Conservation (phyloP, 1,140 invertebrate genomes). For the Muscidifurax raptorellus region DNA sequence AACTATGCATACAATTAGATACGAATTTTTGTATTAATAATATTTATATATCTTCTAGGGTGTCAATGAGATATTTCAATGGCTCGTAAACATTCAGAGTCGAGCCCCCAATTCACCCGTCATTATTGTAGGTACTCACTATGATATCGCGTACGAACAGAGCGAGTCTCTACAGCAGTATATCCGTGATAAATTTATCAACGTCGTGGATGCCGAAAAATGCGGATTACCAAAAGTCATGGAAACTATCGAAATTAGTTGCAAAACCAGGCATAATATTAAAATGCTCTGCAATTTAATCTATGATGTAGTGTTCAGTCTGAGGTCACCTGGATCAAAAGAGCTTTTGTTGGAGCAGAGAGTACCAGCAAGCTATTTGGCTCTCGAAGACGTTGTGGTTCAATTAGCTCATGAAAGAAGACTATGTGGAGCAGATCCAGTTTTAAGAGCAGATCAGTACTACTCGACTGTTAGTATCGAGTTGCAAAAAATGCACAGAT, state of each 20-base stretch:
- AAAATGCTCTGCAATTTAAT: constrained; percentile 93
- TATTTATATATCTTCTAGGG: constrained; percentile 73
- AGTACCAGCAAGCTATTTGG: constrained; percentile 96
- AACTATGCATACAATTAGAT: neutral
- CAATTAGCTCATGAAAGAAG: constrained; percentile 83
- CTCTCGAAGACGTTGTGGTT: constrained; percentile 93
- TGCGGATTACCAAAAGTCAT: constrained; percentile 94
- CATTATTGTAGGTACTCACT: constrained; percentile 95
- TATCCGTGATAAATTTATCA: constrained; percentile 93
- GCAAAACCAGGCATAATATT: constrained; percentile 94
- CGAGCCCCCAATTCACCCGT: constrained; percentile 95
- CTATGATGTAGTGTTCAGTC: constrained; percentile 94
- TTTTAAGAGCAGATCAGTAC: constrained; percentile 91
- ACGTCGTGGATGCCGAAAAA: constrained; percentile 96
- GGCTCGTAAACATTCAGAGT: constrained; percentile 96
- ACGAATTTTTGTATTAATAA: neutral
- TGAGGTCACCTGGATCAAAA: constrained; percentile 92
- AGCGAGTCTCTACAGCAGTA: constrained; percentile 91
- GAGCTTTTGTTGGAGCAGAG: constrained; percentile 94
- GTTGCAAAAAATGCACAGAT: constrained; percentile 79
- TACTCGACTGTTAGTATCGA: constrained; percentile 83
- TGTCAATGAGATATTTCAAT: constrained; percentile 92
- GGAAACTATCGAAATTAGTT: constrained; percentile 94
- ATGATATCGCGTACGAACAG: constrained; percentile 89
- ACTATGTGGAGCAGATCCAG: constrained; percentile 85